phyloP scores from a whole-genome alignment of 2,797 vertebrate genomes.

The Lutjanus argentimaculatus region DNA sequence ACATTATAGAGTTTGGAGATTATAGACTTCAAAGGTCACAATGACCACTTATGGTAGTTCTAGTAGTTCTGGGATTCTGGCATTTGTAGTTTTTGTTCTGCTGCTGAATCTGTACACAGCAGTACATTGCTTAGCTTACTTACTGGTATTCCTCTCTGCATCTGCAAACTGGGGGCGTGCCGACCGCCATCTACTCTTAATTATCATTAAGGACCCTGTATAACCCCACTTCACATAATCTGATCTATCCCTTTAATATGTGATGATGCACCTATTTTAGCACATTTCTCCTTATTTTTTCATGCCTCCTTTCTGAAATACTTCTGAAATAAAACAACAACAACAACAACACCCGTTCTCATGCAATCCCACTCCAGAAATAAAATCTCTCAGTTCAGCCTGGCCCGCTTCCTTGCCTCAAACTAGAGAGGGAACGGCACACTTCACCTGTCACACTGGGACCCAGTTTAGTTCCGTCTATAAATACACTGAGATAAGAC shows the following conservation, averaged over 20 bases:
- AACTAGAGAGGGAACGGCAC: constrained; percentile 16
- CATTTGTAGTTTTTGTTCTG: no score
- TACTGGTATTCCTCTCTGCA: no score
- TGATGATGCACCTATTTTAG: constrained; percentile 27
- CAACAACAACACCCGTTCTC: constrained; percentile 2
- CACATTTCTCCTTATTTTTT: constrained; percentile 27
- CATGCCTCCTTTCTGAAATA: constrained; percentile 14
- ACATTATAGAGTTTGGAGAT: no score
- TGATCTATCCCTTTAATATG: background rate
- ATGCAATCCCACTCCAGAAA: constrained; percentile 28
- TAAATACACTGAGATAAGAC: constrained; percentile 70
- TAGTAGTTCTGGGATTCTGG: no score
- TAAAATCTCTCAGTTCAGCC: constrained; percentile 23
- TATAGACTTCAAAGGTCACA: no score
- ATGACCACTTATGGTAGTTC: no score
- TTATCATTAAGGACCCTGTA: no score
- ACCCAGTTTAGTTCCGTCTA: constrained; percentile 60
- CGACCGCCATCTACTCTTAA: no score
- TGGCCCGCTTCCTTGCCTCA: background rate
- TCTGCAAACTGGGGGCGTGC: no score
- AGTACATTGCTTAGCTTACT: no score
- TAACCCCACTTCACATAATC: no score
- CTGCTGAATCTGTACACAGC: no score
- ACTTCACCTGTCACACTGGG: constrained; percentile 66
- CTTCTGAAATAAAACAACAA: background rate